These are phyloP conservation scores for Gobius niger DNA, from an alignment of 2,113 vertebrate species.

Conservation along the genomic window DNA sequence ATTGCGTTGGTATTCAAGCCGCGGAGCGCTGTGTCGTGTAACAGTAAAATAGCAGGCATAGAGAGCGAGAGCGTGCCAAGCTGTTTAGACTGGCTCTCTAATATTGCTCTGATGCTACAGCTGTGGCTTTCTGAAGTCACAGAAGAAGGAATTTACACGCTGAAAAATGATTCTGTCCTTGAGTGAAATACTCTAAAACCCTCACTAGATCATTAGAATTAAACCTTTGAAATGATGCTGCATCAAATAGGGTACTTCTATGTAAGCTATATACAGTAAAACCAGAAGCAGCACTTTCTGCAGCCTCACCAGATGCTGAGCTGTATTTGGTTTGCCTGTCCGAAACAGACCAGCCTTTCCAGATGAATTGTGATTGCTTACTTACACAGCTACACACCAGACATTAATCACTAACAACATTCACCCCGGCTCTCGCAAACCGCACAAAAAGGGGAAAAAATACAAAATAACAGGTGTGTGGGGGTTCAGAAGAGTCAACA, in stretches of 20 bases:
- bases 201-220: too few species aligned
- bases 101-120: conserved; percentile 58
- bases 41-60: conserved; percentile 60
- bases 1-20: conserved; percentile 71
- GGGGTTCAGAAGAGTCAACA: conserved; percentile 21
- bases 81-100: conserved; percentile 64
- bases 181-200: too few species aligned
- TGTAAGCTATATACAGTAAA: too few species aligned
- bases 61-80: conserved; percentile 47
- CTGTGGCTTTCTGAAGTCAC: conserved; percentile 40
- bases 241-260: too few species aligned
- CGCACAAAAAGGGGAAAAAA: conserved; percentile 34
- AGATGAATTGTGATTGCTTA: conserved; percentile 72
- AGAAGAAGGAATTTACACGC: conserved; percentile 56
- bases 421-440: conserved; percentile 38
- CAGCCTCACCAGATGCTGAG: neutral
- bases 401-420: conserved; percentile 69
- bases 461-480: conserved; percentile 23
- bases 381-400: conserved; percentile 65
- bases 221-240: too few species aligned
- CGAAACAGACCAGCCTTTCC: conserved; percentile 51
- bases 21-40: conserved; percentile 62
- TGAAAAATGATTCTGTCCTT: too few species aligned
- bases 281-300: neutral
- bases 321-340: conserved; percentile 57